Percentiles rank a stretch among this genome's conserved stretches.
Evolutionary conservation across 1,140 invertebrate genomes (phyloP).

Genomic region (Thaumetopoea pityocampa): DNA sequence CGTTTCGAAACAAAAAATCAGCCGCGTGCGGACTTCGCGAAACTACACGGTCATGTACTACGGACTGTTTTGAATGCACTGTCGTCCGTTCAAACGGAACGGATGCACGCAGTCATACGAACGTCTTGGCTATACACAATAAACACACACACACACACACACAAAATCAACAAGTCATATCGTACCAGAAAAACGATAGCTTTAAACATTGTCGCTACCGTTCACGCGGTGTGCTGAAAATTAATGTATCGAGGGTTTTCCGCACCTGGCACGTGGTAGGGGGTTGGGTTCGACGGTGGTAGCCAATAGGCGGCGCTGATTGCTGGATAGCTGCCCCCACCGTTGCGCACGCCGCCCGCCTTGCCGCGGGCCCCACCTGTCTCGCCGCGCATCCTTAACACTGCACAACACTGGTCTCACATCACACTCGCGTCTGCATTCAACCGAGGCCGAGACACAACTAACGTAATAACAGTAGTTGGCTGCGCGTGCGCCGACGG

Average conservation of each 20-base stretch:
- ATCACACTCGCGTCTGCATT: constrained; percentile 59
- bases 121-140: too few species aligned
- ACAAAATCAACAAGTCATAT: too few species aligned
- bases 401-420: constrained; percentile 45
- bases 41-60: constrained; percentile 2
- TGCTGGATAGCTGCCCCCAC: constrained; percentile 79
- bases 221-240: too few species aligned
- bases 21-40: constrained; percentile 1
- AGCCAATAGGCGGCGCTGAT: constrained; percentile 89
- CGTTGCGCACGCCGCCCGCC: constrained; percentile 49
- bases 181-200: too few species aligned
- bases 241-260: constrained; percentile 6
- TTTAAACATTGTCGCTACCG: too few species aligned
- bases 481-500: constrained; percentile 60
- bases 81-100: constrained; percentile 12
- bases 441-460: constrained; percentile 58
- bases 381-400: constrained; percentile 67
- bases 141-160: too few species aligned
- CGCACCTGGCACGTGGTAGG: constrained; percentile 86
- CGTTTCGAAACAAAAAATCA: constrained; percentile 40
- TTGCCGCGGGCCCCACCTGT: constrained; percentile 62
- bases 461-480: constrained; percentile 51
- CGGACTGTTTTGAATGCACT: constrained; percentile 5
- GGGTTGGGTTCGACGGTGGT: constrained; percentile 83
- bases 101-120: too few species aligned